These are phyloP conservation scores for Dioctria linearis DNA, from an alignment of 2,888 invertebrate genomes.

Conservation along the genomic window DNA sequence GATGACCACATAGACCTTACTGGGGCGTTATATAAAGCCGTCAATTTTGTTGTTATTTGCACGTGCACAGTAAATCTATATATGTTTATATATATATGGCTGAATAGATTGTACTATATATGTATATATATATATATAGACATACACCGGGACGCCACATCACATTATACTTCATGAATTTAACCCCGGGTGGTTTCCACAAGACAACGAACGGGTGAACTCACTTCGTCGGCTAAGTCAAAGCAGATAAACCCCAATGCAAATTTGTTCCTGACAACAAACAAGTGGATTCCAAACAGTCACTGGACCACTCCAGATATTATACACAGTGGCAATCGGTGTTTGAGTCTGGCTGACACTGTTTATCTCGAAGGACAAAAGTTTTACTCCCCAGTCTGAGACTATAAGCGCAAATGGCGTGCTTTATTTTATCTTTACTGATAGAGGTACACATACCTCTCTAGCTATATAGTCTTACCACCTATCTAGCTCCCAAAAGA, in stretches of 20 bases:
- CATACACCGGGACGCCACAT: constrained; percentile 34
- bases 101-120: not conserved
- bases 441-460: not conserved
- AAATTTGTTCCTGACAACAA: constrained; percentile 40
- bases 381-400: not conserved
- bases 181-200: constrained; percentile 5
- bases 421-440: constrained; percentile 19
- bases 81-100: too few relatives aligned
- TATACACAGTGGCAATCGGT: constrained; percentile 16
- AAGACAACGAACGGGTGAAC: constrained; percentile 17
- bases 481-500: constrained; percentile 9
- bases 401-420: constrained; percentile 25
- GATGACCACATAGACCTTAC: constrained; percentile 59
- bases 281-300: constrained; percentile 25
- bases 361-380: constrained; percentile 36
- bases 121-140: too few relatives aligned
- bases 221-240: constrained; percentile 28
- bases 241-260: constrained; percentile 41
- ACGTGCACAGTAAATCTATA: constrained; percentile 29
- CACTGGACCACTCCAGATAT: constrained; percentile 22
- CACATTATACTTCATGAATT: constrained; percentile 29
- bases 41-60: constrained; percentile 50
- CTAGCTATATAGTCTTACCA: not conserved
- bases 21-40: constrained; percentile 45
- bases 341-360: constrained; percentile 30